Evolutionary conservation across 2,113 vertebrate genomes (phyloP), one percentile per base, ranked within the genome.

Genomic region (Pangasianodon hypophthalmus): DNA sequence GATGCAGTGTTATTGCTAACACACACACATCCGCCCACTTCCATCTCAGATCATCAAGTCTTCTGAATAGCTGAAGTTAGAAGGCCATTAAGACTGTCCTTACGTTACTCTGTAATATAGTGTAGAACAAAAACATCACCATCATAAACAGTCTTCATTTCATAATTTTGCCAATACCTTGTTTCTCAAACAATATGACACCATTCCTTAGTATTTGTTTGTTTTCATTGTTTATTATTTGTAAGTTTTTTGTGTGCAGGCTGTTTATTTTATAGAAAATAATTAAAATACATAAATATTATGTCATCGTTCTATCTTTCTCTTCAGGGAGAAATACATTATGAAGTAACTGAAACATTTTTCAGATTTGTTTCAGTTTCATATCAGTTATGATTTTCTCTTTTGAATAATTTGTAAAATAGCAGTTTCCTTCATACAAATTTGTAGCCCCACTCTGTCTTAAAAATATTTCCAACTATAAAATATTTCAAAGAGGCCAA

Each of bases 11-110:
- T 84, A 84, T 21, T 84, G 54, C 82, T 58, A 84, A 73, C 21
- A 86, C 62, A 85, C 82, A 84, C 84, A 85, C 62, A 64, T n/a
- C 32, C 58, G 4, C 62, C 60, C 84, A 50, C 44, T 69, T 69
- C 60, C 84, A 69, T 32, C 62, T 48, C 21, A 67, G 6, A 19
- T 32, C 2, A 37, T 48, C 24, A 32, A 4, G 29, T 69, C 44
- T 69, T 32, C 46, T 86, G 44, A 44, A 86, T 50, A 48, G 84
- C 56, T 64, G 44, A 67, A 19, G 26, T 50, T 54, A 54, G 29
- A 81, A n/a, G 29, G 16, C 16, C 21, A 60, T 84, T 84, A 41
- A 84, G 37, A 62, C 83, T 64, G 37, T 13, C 44, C 24, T 79
- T 26, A 48, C 24, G 9, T 79, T 26, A 6, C 21, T 26, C 10